These are phyloP conservation scores for Pseudolaguvia tuberculata DNA, from an alignment of 2,113 vertebrate species.

Conservation along the genomic window DNA sequence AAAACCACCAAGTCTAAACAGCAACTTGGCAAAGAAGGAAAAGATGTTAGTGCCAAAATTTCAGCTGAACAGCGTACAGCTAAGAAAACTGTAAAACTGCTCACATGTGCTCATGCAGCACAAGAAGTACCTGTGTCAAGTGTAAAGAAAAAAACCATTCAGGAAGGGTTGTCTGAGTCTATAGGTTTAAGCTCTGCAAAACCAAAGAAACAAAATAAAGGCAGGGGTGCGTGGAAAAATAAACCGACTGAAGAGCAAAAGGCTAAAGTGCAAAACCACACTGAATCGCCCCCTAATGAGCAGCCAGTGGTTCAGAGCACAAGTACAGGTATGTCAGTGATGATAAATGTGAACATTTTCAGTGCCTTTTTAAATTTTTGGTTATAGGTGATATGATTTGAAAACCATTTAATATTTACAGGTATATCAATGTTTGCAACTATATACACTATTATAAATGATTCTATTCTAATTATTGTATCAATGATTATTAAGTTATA, in stretches of 20 bases:
- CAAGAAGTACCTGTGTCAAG: background rate
- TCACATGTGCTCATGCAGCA: background rate
- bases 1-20: conserved; percentile 9
- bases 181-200: conserved; percentile 6
- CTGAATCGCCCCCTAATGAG: background rate
- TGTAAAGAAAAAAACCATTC: background rate
- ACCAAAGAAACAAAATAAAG: background rate
- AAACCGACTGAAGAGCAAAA: background rate
- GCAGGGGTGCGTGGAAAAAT: conserved; percentile 1
- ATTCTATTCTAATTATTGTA: background rate
- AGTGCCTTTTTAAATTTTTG: too few relatives aligned
- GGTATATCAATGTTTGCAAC: too few relatives aligned
- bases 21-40: background rate
- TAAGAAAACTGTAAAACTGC: conserved; percentile 17
- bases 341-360: background rate
- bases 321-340: conserved; percentile 10
- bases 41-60: background rate
- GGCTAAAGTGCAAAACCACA: background rate
- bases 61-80: conserved; percentile 4
- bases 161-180: background rate
- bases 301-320: conserved; percentile 3
- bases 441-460: too few relatives aligned
- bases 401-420: background rate
- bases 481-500: background rate
- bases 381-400: too few relatives aligned